Percentiles rank a stretch among this genome's conserved stretches.
These are phyloP conservation scores for Planococcus citri DNA, from an alignment of 1,140 invertebrate species.

Conservation along the genomic window DNA sequence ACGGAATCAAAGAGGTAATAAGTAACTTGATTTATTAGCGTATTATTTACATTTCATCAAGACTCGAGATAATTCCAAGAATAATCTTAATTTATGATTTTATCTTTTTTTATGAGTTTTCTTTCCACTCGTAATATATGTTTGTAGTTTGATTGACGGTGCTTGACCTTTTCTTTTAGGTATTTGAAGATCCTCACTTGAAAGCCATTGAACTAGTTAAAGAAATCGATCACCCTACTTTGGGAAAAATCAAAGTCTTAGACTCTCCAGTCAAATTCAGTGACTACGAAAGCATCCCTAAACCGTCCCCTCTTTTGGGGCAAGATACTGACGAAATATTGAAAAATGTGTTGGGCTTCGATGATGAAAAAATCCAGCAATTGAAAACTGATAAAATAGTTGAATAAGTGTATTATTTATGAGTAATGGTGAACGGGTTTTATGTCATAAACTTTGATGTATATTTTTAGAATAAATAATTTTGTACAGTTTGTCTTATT, in stretches of 20 bases:
- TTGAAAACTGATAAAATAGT: conserved; percentile 43
- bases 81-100: conserved; percentile 20
- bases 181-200: conserved; percentile 79
- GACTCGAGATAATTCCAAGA: neutral
- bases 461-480: no score
- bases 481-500: no score
- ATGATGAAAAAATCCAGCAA: conserved; percentile 43
- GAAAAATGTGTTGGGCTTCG: conserved; percentile 51
- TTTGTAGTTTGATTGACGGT: no score
- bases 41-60: no score
- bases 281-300: conserved; percentile 50
- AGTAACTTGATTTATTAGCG: neutral
- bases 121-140: no score
- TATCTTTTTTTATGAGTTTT: neutral
- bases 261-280: conserved; percentile 75
- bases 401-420: conserved; percentile 27
- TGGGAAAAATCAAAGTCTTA: conserved; percentile 62
- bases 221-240: conserved; percentile 54
- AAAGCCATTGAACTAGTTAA: conserved; percentile 60
- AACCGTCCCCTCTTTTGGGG: conserved; percentile 71
- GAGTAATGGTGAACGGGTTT: neutral
- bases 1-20: conserved; percentile 57
- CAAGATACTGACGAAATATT: conserved; percentile 76
- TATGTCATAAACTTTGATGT: no score
- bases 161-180: conserved; percentile 35